Conservation (phyloP, 2,797 vertebrate genomes). For the Danio jaintianensis region DNA sequence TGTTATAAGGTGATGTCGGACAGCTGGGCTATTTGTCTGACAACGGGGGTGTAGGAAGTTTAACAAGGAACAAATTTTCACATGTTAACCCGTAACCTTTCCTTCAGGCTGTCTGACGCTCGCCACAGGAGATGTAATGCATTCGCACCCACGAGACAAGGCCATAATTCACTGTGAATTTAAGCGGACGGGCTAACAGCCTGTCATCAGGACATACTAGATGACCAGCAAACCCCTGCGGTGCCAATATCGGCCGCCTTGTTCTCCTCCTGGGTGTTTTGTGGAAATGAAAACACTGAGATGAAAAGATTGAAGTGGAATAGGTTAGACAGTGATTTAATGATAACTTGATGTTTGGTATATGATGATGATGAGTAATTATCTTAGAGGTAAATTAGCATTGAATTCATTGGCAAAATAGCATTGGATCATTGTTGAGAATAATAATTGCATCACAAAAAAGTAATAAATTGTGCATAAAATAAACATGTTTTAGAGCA, state of each 20-base stretch:
- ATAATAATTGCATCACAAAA: too few relatives aligned
- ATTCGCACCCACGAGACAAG: background rate
- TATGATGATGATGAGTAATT: too few relatives aligned
- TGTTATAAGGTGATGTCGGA: background rate
- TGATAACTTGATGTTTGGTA: too few relatives aligned
- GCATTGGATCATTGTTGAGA: too few relatives aligned
- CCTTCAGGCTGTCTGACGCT: background rate
- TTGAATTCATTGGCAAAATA: too few relatives aligned
- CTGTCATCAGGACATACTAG: slow-evolving; percentile 28
- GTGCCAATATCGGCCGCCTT: slow-evolving; percentile 20
- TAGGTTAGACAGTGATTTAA: background rate
- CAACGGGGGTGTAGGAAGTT: slow-evolving; percentile 30
- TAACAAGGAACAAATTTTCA: slow-evolving; percentile 33
- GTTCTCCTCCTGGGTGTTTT: background rate
- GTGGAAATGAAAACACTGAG: background rate
- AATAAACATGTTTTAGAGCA: background rate
- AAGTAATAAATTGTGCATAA: background rate
- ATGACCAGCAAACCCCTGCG: slow-evolving; percentile 4
- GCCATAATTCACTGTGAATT: slow-evolving; percentile 33
- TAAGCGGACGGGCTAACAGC: slow-evolving; percentile 32
- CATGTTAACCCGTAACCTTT: slow-evolving; percentile 29
- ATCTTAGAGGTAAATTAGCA: too few relatives aligned
- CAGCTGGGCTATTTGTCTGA: slow-evolving; percentile 2
- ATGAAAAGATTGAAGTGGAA: background rate
- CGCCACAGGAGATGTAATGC: slow-evolving; percentile 22